phyloP scores from a whole-genome alignment of 2,888 invertebrate species.

The Drosophila tanythrix region DNA sequence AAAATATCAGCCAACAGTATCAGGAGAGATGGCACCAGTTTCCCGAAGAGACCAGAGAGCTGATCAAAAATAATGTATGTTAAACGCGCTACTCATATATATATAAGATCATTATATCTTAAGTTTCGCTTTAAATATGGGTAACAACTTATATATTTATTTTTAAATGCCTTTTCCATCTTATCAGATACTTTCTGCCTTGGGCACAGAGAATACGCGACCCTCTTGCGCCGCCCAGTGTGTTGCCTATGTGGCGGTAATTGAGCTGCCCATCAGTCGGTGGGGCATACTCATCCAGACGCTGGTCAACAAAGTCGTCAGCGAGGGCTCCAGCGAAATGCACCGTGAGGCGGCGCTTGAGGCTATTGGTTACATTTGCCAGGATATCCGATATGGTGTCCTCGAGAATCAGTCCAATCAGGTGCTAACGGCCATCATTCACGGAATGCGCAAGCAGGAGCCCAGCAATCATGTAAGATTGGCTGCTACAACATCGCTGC shows the following conservation, averaged over 20 bases:
- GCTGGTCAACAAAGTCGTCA: conserved; percentile 96
- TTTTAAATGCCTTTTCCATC: neutral
- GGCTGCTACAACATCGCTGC: conserved; percentile 97
- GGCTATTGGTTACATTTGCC: conserved; percentile 95
- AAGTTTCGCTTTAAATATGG: neutral
- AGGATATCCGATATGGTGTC: conserved; percentile 98
- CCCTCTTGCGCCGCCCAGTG: conserved; percentile 99
- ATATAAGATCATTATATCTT: neutral
- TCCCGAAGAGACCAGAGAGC: conserved; percentile 93
- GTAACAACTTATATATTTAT: neutral
- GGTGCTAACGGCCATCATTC: conserved; percentile 99
- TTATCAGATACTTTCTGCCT: conserved; percentile 92
- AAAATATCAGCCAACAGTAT: conserved; percentile 90
- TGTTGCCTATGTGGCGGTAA: conserved; percentile 98
- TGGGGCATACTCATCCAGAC: conserved; percentile 96
- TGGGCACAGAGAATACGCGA: conserved; percentile 97
- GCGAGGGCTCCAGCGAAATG: conserved; percentile 94
- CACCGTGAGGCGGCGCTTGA: conserved; percentile 98
- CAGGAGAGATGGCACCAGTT: conserved; percentile 97
- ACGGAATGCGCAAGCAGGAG: conserved; percentile 98
- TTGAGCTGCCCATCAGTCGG: conserved; percentile 95
- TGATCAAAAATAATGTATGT: conserved; percentile 90
- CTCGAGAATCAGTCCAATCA: conserved; percentile 96
- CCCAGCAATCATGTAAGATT: conserved; percentile 96
- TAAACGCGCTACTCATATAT: neutral